phyloP scores from a whole-genome alignment of 2,888 invertebrate species.

The Petrolisthes manimaculis region DNA sequence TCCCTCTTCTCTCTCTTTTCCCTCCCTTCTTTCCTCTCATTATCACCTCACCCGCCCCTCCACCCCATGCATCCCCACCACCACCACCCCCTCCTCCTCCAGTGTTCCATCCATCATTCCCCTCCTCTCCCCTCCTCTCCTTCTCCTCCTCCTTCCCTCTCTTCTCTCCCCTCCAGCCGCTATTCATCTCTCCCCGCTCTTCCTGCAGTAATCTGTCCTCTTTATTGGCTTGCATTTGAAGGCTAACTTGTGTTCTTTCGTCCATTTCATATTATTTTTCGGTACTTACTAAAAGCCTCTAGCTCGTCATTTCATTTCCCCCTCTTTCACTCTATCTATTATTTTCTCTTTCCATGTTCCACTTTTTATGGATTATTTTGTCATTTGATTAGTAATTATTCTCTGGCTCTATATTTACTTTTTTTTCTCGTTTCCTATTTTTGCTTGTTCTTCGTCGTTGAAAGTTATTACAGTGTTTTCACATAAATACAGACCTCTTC shows the following conservation, averaged over 20 bases:
- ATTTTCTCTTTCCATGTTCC: too few species aligned
- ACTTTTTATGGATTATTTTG: too few species aligned
- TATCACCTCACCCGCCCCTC: neutral
- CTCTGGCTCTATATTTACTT: too few species aligned
- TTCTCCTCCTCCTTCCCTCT: neutral
- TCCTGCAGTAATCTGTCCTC: constrained; percentile 29
- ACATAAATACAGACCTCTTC: too few species aligned
- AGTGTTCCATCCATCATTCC: neutral
- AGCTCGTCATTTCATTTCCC: too few species aligned
- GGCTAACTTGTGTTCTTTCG: neutral
- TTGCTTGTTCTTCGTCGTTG: neutral
- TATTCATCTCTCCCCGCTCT: constrained; percentile 25
- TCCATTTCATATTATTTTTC: too few species aligned
- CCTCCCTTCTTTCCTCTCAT: neutral
- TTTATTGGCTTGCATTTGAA: constrained; percentile 11
- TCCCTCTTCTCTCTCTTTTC: neutral
- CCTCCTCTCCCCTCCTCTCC: constrained; percentile 13
- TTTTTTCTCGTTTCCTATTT: too few species aligned
- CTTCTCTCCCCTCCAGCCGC: constrained; percentile 1
- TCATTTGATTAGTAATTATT: too few species aligned
- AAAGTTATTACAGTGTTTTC: too few species aligned
- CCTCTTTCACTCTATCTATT: too few species aligned
- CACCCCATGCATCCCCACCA: neutral
- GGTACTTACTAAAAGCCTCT: too few species aligned
- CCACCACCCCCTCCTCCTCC: neutral